Percentiles rank a stretch among this genome's conserved stretches.
Evolutionary conservation across 2,113 vertebrate genomes (phyloP).

Genomic region (Prunella fulvescens): DNA sequence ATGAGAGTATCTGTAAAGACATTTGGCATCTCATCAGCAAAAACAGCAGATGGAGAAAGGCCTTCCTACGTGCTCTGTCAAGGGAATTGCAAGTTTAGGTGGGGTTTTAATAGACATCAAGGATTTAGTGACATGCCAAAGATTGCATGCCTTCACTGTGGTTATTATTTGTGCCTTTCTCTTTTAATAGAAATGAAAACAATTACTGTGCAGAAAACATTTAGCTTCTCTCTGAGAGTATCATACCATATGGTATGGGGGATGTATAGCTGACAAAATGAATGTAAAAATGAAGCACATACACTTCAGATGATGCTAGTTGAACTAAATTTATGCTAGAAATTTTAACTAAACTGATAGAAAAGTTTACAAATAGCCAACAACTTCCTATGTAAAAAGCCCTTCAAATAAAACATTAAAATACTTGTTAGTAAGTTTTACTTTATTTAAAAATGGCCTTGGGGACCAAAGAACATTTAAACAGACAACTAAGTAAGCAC

Average conservation of each 20-base stretch:
- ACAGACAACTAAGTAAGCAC: neutral
- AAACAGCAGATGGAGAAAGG: slow-evolving; percentile 74
- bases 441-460: neutral
- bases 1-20: slow-evolving; percentile 66
- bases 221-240: slow-evolving; percentile 31
- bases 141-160: slow-evolving; percentile 63
- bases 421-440: neutral
- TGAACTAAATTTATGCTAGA: slow-evolving; percentile 58
- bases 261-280: slow-evolving; percentile 46
- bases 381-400: slow-evolving; percentile 18
- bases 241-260: slow-evolving; percentile 34
- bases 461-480: slow-evolving; percentile 6
- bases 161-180: slow-evolving; percentile 68
- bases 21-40: slow-evolving; percentile 78
- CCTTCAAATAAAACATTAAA: slow-evolving; percentile 21
- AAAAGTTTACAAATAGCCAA: slow-evolving; percentile 18
- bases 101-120: slow-evolving; percentile 73
- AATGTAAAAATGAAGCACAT: slow-evolving; percentile 34
- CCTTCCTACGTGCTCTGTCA: slow-evolving; percentile 67
- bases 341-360: slow-evolving; percentile 34
- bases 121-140: slow-evolving; percentile 70
- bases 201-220: slow-evolving; percentile 66
- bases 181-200: slow-evolving; percentile 76
- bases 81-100: slow-evolving; percentile 73
- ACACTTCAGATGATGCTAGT: slow-evolving; percentile 37